Conservation (phyloP, 2,888 invertebrate species). For the Rhynchonema sp. region DNA sequence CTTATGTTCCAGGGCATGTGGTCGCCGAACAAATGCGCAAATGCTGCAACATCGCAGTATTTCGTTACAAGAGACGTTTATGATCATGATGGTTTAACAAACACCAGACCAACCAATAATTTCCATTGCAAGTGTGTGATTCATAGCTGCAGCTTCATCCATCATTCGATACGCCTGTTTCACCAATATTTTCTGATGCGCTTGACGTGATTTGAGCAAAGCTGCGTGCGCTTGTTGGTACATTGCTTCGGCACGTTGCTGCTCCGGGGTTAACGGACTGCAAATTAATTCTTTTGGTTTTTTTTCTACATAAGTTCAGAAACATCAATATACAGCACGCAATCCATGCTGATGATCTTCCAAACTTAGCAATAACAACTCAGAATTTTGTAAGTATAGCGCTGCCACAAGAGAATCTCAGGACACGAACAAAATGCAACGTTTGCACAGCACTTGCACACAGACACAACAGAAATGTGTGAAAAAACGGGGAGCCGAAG, state of each 20-base stretch:
- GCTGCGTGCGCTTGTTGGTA: constrained; percentile 51
- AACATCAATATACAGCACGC: background rate
- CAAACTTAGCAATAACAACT: background rate
- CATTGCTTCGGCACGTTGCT: constrained; percentile 52
- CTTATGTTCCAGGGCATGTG: constrained; percentile 53
- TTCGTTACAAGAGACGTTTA: background rate
- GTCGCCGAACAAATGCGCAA: constrained; percentile 68
- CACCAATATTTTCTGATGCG: constrained; percentile 6
- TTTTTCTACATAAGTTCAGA: too few species aligned
- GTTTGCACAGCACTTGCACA: background rate
- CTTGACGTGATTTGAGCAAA: constrained; percentile 35
- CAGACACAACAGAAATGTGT: background rate
- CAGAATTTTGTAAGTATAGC: background rate
- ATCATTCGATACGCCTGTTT: constrained; percentile 50
- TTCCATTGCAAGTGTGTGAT: constrained; percentile 59
- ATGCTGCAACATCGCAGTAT: constrained; percentile 29
- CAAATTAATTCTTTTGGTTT: too few species aligned
- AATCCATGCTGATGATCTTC: background rate
- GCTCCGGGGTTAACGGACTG: constrained; percentile 27
- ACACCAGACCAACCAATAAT: constrained; percentile 42
- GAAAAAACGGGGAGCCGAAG: too few species aligned
- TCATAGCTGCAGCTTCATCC: constrained; percentile 54
- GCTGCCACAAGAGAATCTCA: background rate
- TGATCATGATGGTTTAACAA: background rate
- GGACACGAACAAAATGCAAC: background rate